Evolutionary conservation across 2,888 invertebrate genomes (phyloP), one percentile per base, ranked within the genome.

Genomic region (Chymomyza caudatula): DNA sequence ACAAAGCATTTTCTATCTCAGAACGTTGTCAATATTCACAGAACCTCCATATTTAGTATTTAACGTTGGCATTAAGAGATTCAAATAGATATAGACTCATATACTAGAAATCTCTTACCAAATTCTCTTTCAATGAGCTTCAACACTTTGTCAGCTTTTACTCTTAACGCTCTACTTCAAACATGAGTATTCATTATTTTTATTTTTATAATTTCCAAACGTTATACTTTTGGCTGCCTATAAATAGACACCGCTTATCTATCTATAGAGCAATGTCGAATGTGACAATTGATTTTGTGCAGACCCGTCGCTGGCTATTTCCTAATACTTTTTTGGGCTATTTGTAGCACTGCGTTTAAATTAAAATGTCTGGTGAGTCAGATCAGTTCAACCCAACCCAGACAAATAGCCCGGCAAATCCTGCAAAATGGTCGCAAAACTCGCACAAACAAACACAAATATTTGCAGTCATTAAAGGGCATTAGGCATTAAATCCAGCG

Each of bases 221-320:
- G 11, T 37, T 37, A 13, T 37, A 11, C 29, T 1, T 11, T 11
- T 37, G 29, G 8, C 42, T 53, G 15, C 42, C 71, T 74, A 82
- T 56, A 71, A 78, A 78, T 85, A 82, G 79, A 54, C 19, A n/a
- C 13, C 42, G 53, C 25, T 20, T 37, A 19, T 51, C 77, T 85
- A 85, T 77, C 60, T 79, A 57, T 82, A 82, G 85, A 58, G 57
- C 19, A 57, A 59, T 63, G 85, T 81, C 81, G 74, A 84, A 81
- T 65, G 81, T 86, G 81, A 86, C 86, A 81, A 81, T 81, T 86
- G 81, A 81, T 80, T 75, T 71, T 61, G 63, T 63, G 44, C 80
- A 80, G 85, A 76, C 80, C 65, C 13, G 51, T 63, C 47, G 47
- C 17, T 47, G 47, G 19, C 17, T 17, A 47, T 44, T 44, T 55